A percentile compares a stretch with the other conserved stretches of the same genome.
phyloP scores from a whole-genome alignment of 2,797 vertebrate species.

The Diplodus sargus region DNA sequence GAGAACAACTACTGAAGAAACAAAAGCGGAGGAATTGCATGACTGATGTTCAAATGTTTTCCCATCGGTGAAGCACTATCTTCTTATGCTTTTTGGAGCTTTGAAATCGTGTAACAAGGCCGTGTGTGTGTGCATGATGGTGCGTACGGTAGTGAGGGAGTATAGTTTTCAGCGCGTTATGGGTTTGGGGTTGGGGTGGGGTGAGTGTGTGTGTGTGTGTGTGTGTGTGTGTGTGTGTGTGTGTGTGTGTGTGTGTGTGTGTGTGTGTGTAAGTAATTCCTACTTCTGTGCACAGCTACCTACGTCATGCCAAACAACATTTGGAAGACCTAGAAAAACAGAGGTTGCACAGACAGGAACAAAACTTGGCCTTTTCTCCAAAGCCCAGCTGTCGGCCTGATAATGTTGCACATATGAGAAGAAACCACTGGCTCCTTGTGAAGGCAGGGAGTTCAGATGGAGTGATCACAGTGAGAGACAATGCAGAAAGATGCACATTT shows the following conservation, averaged over 20 bases:
- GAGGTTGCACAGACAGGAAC: slow-evolving; percentile 56
- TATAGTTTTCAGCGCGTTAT: slow-evolving; percentile 25
- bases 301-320: slow-evolving; percentile 39
- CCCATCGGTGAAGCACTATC: slow-evolving; percentile 34
- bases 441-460: slow-evolving; percentile 73
- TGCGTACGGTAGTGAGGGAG: slow-evolving; percentile 6
- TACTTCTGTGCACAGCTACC: slow-evolving; percentile 18
- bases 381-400: slow-evolving; percentile 71
- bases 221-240: neutral
- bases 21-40: slow-evolving; percentile 47
- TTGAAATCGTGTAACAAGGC: slow-evolving; percentile 53
- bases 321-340: slow-evolving; percentile 49
- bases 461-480: slow-evolving; percentile 75
- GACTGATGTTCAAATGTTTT: slow-evolving; percentile 60
- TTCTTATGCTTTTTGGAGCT: slow-evolving; percentile 37
- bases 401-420: slow-evolving; percentile 72
- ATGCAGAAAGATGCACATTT: slow-evolving; percentile 67
- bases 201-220: neutral
- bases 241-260: neutral
- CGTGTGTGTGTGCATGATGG: slow-evolving; percentile 20
- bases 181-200: neutral
- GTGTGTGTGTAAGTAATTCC: neutral
- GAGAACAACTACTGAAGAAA: slow-evolving; percentile 49
- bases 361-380: slow-evolving; percentile 75
- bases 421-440: slow-evolving; percentile 67